Conservation (phyloP, 2,797 vertebrate species). For the Microhierax caerulescens region DNA sequence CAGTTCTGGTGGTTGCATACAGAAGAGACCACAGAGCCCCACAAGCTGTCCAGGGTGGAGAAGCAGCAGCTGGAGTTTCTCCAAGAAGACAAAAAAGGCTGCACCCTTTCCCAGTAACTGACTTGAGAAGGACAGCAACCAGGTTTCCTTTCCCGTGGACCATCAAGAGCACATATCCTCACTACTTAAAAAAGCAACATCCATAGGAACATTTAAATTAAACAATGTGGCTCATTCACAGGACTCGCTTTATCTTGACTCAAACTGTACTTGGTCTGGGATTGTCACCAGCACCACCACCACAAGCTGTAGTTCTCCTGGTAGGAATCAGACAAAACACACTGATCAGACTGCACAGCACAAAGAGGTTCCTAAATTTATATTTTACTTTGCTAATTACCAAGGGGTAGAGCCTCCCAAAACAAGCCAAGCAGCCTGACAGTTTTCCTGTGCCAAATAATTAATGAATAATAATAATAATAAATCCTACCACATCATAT, state of each 20-base stretch:
- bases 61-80: neutral
- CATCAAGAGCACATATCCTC: neutral
- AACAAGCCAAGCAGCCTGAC: neutral
- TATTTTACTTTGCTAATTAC: neutral
- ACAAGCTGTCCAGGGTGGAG: accelerated
- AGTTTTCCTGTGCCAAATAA: neutral
- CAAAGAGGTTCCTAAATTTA: neutral
- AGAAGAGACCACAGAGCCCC: neutral
- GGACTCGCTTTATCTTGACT: neutral
- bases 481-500: neutral
- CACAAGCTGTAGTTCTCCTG: neutral
- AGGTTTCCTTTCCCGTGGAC: neutral
- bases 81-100: neutral
- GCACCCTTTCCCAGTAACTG: neutral
- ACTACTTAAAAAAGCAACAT: neutral
- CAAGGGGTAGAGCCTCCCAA: neutral
- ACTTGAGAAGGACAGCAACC: neutral
- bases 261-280: neutral
- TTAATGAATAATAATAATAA: neutral
- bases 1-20: neutral
- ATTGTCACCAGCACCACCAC: neutral
- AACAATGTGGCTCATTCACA: neutral
- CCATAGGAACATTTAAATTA: neutral
- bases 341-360: neutral
- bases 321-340: neutral